A percentile compares a stretch with the other conserved stretches of the same genome.
Evolutionary conservation across 2,888 invertebrate species (phyloP).

Genomic region (Heliconius aoede): DNA sequence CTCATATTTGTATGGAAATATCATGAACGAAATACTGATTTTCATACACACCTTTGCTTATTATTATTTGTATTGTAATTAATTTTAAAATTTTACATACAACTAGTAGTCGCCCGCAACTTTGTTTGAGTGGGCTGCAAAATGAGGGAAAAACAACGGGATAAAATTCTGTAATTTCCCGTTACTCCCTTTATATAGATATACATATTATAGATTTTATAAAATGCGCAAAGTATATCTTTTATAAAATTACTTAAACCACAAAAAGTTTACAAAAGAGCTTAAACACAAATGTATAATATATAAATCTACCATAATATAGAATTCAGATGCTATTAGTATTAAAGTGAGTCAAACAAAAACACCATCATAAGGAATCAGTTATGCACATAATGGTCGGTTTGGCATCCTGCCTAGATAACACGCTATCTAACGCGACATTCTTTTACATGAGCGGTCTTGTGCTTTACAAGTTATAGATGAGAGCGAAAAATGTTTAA

Average conservation of each 20-base stretch:
- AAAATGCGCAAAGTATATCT: not conserved
- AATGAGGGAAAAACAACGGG: too few species aligned
- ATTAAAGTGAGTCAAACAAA: constrained; percentile 48
- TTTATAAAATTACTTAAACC: not conserved
- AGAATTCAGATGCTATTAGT: constrained; percentile 37
- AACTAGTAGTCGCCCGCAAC: not conserved
- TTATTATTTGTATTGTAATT: not conserved
- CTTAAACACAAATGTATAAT: not conserved
- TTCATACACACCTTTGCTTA: not conserved
- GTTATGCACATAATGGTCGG: constrained; percentile 52
- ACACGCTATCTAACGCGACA: constrained; percentile 61
- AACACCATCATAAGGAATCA: constrained; percentile 53
- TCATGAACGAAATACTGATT: constrained; percentile 7
- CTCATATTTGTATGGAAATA: not conserved
- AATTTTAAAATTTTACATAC: not conserved
- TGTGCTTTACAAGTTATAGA: constrained; percentile 34
- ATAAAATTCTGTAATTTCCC: too few species aligned
- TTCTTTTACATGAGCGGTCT: constrained; percentile 66
- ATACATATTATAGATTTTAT: too few species aligned
- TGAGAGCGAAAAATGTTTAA: constrained; percentile 29
- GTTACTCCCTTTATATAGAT: too few species aligned
- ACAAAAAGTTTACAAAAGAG: not conserved
- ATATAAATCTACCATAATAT: constrained; percentile 1
- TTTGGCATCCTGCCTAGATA: constrained; percentile 61
- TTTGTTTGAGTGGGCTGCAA: too few species aligned